A percentile compares a stretch with the other conserved stretches of the same genome.
phyloP scores from a whole-genome alignment of 2,113 vertebrate species.

The Poeciliopsis prolifica region DNA sequence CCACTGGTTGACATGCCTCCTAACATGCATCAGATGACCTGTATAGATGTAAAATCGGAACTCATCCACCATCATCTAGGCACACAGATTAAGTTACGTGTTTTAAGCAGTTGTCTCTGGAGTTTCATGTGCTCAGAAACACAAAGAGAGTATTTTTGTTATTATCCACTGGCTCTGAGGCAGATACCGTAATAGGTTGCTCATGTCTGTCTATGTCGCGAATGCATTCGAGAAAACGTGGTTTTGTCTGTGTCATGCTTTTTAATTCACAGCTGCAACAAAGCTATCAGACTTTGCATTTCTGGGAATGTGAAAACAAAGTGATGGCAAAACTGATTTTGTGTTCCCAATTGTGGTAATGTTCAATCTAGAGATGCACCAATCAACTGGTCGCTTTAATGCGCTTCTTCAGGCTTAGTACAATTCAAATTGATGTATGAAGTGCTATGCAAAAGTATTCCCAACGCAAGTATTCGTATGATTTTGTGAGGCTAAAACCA shows the following conservation, averaged over 20 bases:
- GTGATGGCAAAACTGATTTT: neutral
- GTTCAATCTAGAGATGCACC: neutral
- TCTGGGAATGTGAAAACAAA: conserved; percentile 47
- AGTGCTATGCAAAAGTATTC: neutral
- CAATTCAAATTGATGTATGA: neutral
- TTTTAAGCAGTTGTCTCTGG: conserved; percentile 27
- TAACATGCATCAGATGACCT: conserved; percentile 43
- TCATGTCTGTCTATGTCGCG: conserved; percentile 70
- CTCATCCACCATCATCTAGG: conserved; percentile 24
- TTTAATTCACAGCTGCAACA: conserved; percentile 68
- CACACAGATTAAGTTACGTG: conserved; percentile 23
- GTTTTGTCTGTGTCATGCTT: conserved; percentile 74
- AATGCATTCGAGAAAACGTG: conserved; percentile 62
- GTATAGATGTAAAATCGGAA: conserved; percentile 38
- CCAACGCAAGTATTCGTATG: neutral
- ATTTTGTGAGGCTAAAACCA: too few species aligned
- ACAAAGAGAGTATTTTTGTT: conserved; percentile 38
- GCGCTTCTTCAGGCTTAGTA: neutral
- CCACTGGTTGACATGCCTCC: conserved; percentile 39
- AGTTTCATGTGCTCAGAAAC: conserved; percentile 41
- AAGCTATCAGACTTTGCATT: conserved; percentile 66
- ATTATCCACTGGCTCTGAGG: conserved; percentile 59
- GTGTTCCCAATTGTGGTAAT: neutral
- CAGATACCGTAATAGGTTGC: conserved; percentile 70
- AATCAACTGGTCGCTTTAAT: neutral